Evolutionary conservation across 2,888 invertebrate genomes (phyloP).

Genomic region (Drosophila lutescens): DNA sequence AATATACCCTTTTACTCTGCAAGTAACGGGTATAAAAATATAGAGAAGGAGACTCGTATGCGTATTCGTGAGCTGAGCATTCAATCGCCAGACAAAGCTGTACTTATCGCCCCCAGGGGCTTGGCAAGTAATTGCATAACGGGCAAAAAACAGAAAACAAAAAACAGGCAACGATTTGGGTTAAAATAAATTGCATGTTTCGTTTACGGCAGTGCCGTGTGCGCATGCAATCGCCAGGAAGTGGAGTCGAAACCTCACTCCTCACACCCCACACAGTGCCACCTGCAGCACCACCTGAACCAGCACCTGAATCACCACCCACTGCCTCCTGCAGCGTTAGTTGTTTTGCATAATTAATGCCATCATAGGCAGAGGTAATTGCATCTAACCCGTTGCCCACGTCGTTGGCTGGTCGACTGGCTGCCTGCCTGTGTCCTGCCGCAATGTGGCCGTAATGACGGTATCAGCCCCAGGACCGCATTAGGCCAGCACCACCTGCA

Average conservation of each 20-base stretch:
- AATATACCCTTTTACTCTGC: too few relatives aligned
- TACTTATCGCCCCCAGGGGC: conserved; percentile 9
- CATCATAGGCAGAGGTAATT: conserved; percentile 68
- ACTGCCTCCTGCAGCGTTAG: conserved; percentile 20
- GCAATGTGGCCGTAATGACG: conserved; percentile 67
- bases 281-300: not conserved
- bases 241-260: conserved; percentile 6
- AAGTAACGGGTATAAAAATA: too few relatives aligned
- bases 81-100: conserved; percentile 24
- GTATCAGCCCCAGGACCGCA: conserved; percentile 43
- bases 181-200: conserved; percentile 74
- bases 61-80: conserved; percentile 10
- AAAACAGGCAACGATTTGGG: conserved; percentile 54
- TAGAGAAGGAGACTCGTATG: too few relatives aligned
- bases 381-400: conserved; percentile 49
- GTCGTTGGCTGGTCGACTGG: conserved; percentile 11
- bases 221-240: conserved; percentile 40
- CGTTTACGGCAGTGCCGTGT: conserved; percentile 28
- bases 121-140: conserved; percentile 43
- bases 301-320: not conserved
- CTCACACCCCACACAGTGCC: not conserved
- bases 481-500: not conserved
- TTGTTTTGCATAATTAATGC: conserved; percentile 73
- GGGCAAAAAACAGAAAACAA: conserved; percentile 27
- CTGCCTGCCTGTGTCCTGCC: conserved; percentile 45